Evolutionary conservation across 2,797 vertebrate genomes (phyloP).

Genomic region (Hafferia zeledoni): DNA sequence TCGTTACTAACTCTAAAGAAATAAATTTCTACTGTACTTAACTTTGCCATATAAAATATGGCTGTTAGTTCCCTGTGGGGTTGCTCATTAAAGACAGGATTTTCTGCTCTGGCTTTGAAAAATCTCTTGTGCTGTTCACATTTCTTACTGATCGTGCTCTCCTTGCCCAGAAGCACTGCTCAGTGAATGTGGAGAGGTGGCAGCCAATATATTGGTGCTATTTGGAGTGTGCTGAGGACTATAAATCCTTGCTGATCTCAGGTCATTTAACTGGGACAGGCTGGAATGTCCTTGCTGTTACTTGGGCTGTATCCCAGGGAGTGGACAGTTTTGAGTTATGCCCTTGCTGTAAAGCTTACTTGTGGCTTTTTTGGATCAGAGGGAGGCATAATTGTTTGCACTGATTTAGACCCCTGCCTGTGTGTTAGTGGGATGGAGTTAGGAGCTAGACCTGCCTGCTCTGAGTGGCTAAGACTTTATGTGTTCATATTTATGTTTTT

Average conservation of each 20-base stretch:
- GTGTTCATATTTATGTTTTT: not conserved
- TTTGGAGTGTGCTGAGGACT: conserved; percentile 17
- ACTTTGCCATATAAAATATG: conserved; percentile 29
- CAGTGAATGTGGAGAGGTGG: not conserved
- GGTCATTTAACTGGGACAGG: conserved; percentile 36
- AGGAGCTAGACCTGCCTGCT: not conserved
- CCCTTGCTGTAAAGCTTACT: not conserved
- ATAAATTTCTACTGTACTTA: conserved; percentile 48
- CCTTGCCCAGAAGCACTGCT: not conserved
- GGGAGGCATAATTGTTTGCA: not conserved
- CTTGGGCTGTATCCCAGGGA: not conserved
- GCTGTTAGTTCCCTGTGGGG: conserved; percentile 13
- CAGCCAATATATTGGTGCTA: conserved; percentile 31
- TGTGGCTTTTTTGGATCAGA: not conserved
- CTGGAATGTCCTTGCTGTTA: conserved; percentile 35
- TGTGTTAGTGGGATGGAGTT: not conserved
- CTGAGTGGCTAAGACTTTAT: not conserved
- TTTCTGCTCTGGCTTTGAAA: conserved; percentile 36
- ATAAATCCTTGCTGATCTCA: conserved; percentile 44
- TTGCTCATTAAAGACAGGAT: conserved; percentile 46
- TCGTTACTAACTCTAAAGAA: conserved; percentile 29
- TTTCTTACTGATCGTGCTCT: not conserved
- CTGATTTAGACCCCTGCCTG: not conserved
- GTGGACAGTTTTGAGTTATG: not conserved
- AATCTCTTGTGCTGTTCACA: conserved; percentile 32